Base-by-base conservation (phyloP, 2,888 invertebrate genomes). In the Phrixothrix hirtus region DNA sequence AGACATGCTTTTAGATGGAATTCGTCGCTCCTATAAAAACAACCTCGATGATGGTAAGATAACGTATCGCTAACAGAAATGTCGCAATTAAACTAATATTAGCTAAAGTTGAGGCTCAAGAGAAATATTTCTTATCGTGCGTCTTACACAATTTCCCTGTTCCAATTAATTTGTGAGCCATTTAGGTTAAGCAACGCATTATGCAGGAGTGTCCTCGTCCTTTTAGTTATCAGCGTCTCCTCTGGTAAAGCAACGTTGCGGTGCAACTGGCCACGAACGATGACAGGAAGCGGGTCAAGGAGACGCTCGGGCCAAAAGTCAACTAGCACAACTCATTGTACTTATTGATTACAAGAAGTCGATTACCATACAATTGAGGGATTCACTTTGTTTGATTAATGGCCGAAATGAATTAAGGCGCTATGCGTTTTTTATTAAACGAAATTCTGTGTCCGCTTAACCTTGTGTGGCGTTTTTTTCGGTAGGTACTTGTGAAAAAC, bases 131-230 rank as follows among this genome's bases (percentile, higher is more conserved):
- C 13, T 16, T 6, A 25, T 30, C 10, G 30, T 34, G 3, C 13
- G 34, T 31, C 31, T 21, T 21, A 7, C 21, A 21, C 21, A 21
- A 21, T 21, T 7, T 3, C 7, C 7, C 7, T 7, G 21, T 21
- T 21, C 7, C 21, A 21, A n/a, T n/a, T n/a, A n/a, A n/a, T n/a
- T n/a, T n/a, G n/a, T n/a, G n/a, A n/a, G n/a, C n/a, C n/a, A 21
- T 21, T 21, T 21, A 36, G 21, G 43, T 36, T 51, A 41, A 42
- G 44, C 39, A 50, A 42, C 21, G 25, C 27, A 39, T 41, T n/a
- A n/a, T n/a, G n/a, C 60, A 57, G 57, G 55, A 54, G 58, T 65
- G 68, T 59, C 70, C 69, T 69, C 68, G 70, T 64, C 68, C 69
- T 67, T 68, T 68, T 66, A 69, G 64, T 60, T 38, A 39, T 47